Percentiles rank a stretch among this genome's conserved stretches.
phyloP scores from a whole-genome alignment of 2,888 invertebrate genomes.

The Orgyia antiqua region DNA sequence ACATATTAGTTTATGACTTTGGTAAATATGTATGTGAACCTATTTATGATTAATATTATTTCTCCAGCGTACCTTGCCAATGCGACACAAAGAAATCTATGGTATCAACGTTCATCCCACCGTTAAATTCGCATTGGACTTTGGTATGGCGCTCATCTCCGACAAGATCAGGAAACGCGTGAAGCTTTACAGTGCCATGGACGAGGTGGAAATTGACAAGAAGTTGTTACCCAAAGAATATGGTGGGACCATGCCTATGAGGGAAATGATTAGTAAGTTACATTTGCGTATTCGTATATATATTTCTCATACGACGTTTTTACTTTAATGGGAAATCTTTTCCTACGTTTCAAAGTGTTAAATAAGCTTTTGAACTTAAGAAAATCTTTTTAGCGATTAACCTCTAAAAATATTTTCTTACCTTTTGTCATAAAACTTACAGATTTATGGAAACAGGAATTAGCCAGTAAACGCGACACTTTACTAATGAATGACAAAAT shows the following conservation, averaged over 20 bases:
- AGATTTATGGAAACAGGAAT: slow-evolving; percentile 85
- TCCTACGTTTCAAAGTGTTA: too few species aligned
- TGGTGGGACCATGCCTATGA: slow-evolving; percentile 89
- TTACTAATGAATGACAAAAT: slow-evolving; percentile 83
- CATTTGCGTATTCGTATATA: too few species aligned
- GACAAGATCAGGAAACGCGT: slow-evolving; percentile 87
- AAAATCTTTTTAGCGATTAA: too few species aligned
- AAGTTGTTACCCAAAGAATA: slow-evolving; percentile 87
- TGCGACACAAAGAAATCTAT: slow-evolving; percentile 89
- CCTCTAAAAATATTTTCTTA: too few species aligned
- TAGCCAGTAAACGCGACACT: slow-evolving; percentile 77
- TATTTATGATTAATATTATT: not conserved
- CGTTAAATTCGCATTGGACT: slow-evolving; percentile 86
- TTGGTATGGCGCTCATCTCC: slow-evolving; percentile 86
- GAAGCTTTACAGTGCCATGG: slow-evolving; percentile 79
- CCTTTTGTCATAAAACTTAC: too few species aligned
- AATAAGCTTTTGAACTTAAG: too few species aligned
- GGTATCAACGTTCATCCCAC: slow-evolving; percentile 86
- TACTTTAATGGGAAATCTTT: too few species aligned
- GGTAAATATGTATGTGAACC: too few species aligned
- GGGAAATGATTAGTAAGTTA: slow-evolving; percentile 86
- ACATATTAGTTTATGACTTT: too few species aligned
- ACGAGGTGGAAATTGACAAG: slow-evolving; percentile 80
- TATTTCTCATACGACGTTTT: too few species aligned
- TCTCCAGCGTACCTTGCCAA: slow-evolving; percentile 83